Evolutionary conservation across 2,888 invertebrate genomes (phyloP).

Genomic region (Drosophila engyochracea): DNA sequence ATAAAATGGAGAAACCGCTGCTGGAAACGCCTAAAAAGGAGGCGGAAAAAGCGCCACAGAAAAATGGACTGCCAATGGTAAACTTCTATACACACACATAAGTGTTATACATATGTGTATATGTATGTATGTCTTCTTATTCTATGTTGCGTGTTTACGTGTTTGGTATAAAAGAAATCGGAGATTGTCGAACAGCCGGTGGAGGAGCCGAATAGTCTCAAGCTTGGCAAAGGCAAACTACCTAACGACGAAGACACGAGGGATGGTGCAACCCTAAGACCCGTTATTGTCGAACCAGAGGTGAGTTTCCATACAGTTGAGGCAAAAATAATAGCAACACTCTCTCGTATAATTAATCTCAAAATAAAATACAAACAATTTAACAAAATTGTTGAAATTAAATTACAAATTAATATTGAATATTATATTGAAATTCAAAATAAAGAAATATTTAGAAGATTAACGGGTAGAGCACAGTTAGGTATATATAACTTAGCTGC

Average conservation of each 20-base stretch:
- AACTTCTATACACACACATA: not conserved
- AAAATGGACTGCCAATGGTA: slow-evolving; percentile 84
- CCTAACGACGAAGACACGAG: slow-evolving; percentile 77
- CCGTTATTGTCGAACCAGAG: slow-evolving; percentile 85
- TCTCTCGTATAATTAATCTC: not conserved
- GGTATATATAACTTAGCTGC: not conserved
- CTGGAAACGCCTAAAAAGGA: slow-evolving; percentile 70
- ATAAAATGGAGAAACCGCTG: slow-evolving; percentile 83
- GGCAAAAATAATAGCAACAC: not conserved
- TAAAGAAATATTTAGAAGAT: not conserved
- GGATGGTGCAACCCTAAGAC: slow-evolving; percentile 81
- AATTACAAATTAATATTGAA: not conserved
- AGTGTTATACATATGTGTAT: not conserved
- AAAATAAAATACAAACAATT: not conserved
- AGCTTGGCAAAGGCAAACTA: slow-evolving; percentile 84
- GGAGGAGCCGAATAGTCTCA: slow-evolving; percentile 75
- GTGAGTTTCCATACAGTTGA: slow-evolving; percentile 56
- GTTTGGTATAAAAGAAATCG: slow-evolving; percentile 71
- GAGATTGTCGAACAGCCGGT: slow-evolving; percentile 58
- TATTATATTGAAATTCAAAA: not conserved
- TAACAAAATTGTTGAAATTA: not conserved
- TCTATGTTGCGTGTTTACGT: slow-evolving; percentile 5
- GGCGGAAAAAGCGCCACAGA: slow-evolving; percentile 67
- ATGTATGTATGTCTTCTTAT: not conserved
- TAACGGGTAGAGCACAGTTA: not conserved